Evolutionary conservation across 2,888 invertebrate species (phyloP), one percentile per base, ranked within the genome.

Genomic region (Platerodrilus igneus): DNA sequence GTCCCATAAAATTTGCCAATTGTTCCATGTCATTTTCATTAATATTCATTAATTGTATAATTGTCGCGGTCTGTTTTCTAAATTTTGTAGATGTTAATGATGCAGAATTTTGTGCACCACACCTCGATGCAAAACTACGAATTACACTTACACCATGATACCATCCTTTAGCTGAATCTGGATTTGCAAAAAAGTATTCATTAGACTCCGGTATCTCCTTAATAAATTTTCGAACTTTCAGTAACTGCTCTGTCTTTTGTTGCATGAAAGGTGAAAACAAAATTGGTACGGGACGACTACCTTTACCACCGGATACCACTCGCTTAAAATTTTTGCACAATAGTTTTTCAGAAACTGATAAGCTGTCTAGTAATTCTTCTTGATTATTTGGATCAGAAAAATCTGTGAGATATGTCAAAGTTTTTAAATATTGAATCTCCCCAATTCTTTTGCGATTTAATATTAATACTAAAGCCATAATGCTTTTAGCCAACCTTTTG

Each of bases 1-100:
- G 53, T 2, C 53, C 55, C 55, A 55, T 55, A 28, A 56, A 53
- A 9, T 20, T 46, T 2, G 53, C 55, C 31, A 56, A 50, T 33
- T 54, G 55, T 37, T 56, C 53, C 41, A 51, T 49, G 33, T 55
- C 53, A 9, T 10, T 32, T 13, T 52, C 48, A 16, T 27, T 41
- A 19, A 53, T 34, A 39, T 51, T 49, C 23, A 51, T 28, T 7
- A 53, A 29, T 40, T 52, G 51, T 8, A 47, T 32, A 7, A 52
- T 30, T 3, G 51, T 53, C 5, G 46, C 46, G 2, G 49, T 46
- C 28, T 56, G 55, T 33, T 56, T 52, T 22, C 53, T 21, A n/a
- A 55, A 28, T 14, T 47, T 25, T 1, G 55, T 53, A 18, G 52
- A 48, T 3, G 52, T 54, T 10, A 55, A 46, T n/a, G 50, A 29